A percentile compares a stretch with the other conserved stretches of the same genome.
Evolutionary conservation across 2,113 vertebrate species (phyloP).

Genomic region (Hoplias malabaricus): DNA sequence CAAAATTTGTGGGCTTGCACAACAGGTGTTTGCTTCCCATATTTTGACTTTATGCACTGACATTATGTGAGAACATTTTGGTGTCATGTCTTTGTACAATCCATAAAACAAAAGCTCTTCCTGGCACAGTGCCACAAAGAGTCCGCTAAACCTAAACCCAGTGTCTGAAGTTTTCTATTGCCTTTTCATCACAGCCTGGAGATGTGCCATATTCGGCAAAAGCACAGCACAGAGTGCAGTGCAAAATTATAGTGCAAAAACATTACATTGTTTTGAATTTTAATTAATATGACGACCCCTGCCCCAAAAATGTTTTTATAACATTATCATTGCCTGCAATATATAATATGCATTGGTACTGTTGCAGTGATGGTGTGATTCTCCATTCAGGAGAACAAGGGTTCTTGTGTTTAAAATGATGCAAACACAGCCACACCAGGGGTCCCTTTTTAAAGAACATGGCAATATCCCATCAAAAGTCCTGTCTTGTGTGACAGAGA

Average conservation of each 20-base stretch:
- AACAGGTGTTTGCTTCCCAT: background rate
- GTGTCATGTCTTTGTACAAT: too few species aligned
- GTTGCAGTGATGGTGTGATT: background rate
- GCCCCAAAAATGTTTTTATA: background rate
- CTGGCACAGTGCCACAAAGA: background rate
- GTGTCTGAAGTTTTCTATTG: background rate
- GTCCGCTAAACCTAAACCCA: background rate
- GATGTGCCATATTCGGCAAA: background rate
- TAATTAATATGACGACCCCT: background rate
- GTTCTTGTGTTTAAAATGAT: background rate
- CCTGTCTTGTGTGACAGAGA: constrained; percentile 17
- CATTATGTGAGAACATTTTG: background rate
- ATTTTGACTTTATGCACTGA: background rate
- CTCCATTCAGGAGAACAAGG: background rate
- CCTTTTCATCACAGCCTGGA: background rate
- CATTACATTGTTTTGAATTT: too few species aligned
- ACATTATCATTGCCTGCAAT: background rate
- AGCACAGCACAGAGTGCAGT: background rate
- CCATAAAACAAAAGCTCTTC: background rate
- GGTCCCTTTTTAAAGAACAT: background rate
- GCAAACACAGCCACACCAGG: background rate
- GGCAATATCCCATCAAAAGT: background rate
- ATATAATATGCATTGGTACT: background rate
- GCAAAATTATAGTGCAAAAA: too few species aligned
- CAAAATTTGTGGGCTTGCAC: background rate